Evolutionary conservation across 2,888 invertebrate species (phyloP), one percentile per base, ranked within the genome.

Genomic region (Synanthedon tipuliformis): DNA sequence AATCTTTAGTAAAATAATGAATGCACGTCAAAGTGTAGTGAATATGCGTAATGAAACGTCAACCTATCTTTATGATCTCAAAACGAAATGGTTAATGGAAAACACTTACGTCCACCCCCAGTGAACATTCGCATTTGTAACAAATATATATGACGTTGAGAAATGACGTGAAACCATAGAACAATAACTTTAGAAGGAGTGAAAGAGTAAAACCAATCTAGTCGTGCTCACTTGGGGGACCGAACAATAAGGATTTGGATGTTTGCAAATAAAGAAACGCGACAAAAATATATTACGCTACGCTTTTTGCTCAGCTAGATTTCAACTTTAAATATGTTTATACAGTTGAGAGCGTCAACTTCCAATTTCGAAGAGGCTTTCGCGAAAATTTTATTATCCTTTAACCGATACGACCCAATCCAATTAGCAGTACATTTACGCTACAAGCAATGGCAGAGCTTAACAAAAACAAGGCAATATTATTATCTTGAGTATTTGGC

Each of bases 191-290:
- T 70, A 63, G 23, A 23, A 23, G 58, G 68, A 65, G 75, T 70
- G 69, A 77, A 82, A 80, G 76, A 77, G 77, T 76, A 72, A 75
- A 81, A 81, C 79, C 78, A 82, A 84, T 84, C 78, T 79, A 74
- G 66, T 70, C 68, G 69, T 73, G 75, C 69, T 34, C 34, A 34
- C 34, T 54, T 59, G 70, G 70, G 69, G 68, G 68, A 65, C 60
- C 66, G 64, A 66, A 78, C 73, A 76, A 80, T 71, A 61, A 71
- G 65, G 65, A 63, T 69, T 68, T 63, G 56, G 58, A 60, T 59
- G 54, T 59, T 56, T 50, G 54, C 56, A 53, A 55, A 57, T 53
- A 58, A 55, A 54, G 57, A 56, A 58, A 60, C 63, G 56, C 53
- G 54, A 54, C 56, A 53, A 45, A 45, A 10, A 34, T 34, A 52